Evolutionary conservation across 2,888 invertebrate genomes (phyloP).

Genomic region (Pachliopta kotzebuea): DNA sequence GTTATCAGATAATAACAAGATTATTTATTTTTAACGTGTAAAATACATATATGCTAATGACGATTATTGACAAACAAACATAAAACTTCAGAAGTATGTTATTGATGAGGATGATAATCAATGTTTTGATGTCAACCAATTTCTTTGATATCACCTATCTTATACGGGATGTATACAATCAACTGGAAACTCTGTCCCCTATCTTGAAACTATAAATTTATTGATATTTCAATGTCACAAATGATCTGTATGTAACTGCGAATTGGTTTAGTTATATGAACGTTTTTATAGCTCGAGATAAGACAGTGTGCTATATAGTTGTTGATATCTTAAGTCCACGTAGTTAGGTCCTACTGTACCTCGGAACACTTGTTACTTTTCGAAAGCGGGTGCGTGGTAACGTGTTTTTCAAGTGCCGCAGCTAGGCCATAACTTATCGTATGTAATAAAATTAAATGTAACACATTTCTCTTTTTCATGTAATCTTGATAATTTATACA

Average conservation of each 20-base stretch:
- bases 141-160: conserved; percentile 45
- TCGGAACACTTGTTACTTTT: conserved; percentile 36
- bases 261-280: conserved; percentile 44
- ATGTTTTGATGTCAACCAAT: conserved; percentile 26
- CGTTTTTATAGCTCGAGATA: conserved; percentile 38
- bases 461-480: conserved; percentile 80
- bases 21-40: not conserved
- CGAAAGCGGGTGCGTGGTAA: conserved; percentile 41
- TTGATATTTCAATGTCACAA: conserved; percentile 80
- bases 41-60: not conserved
- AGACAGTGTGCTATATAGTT: conserved; percentile 30
- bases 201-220: conserved; percentile 76
- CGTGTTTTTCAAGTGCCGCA: conserved; percentile 72
- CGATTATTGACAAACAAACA: not conserved
- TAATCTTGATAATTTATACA: conserved; percentile 79
- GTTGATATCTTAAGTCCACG: conserved; percentile 30
- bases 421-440: conserved; percentile 77
- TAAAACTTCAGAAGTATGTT: not conserved
- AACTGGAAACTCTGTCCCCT: conserved; percentile 58
- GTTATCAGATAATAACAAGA: too few species aligned
- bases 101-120: not conserved
- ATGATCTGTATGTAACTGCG: conserved; percentile 76
- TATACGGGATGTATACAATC: conserved; percentile 52
- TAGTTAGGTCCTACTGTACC: conserved; percentile 29
- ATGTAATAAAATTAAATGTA: conserved; percentile 81